Conservation (phyloP, 2,113 vertebrate species). For the Peromyscus polionotus region DNA sequence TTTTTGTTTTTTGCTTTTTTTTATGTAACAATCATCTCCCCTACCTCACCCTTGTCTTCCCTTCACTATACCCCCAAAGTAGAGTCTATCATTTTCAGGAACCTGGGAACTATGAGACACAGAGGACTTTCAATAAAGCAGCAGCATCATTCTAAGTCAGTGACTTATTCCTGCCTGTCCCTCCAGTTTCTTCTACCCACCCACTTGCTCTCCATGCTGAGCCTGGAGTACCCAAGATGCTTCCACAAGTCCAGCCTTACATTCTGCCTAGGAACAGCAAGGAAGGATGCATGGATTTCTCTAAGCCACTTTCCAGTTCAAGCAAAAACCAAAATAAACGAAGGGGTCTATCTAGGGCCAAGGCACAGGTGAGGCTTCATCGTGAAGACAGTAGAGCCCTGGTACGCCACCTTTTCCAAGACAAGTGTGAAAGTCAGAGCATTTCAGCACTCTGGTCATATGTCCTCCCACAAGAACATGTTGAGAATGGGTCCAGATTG, state of each 20-base stretch:
- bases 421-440: constrained; percentile 48
- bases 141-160: neutral
- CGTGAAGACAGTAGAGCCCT: constrained; percentile 58
- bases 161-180: neutral
- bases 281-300: constrained; percentile 49
- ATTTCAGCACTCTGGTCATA: constrained; percentile 58
- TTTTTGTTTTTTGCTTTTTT: neutral
- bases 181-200: too few species aligned
- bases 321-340: constrained; percentile 72
- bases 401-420: constrained; percentile 61
- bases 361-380: constrained; percentile 18
- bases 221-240: neutral
- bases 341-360: constrained; percentile 53
- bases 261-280: neutral
- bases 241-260: neutral
- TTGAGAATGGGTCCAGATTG: constrained; percentile 60
- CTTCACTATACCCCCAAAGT: neutral
- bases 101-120: neutral
- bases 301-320: constrained; percentile 67
- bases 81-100: neutral
- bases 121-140: neutral
- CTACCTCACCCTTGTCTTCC: neutral
- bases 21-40: neutral
- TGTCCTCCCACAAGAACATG: constrained; percentile 73
- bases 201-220: neutral